Evolutionary conservation across 2,113 vertebrate genomes (phyloP).

Genomic region (Gymnogyps californianus): DNA sequence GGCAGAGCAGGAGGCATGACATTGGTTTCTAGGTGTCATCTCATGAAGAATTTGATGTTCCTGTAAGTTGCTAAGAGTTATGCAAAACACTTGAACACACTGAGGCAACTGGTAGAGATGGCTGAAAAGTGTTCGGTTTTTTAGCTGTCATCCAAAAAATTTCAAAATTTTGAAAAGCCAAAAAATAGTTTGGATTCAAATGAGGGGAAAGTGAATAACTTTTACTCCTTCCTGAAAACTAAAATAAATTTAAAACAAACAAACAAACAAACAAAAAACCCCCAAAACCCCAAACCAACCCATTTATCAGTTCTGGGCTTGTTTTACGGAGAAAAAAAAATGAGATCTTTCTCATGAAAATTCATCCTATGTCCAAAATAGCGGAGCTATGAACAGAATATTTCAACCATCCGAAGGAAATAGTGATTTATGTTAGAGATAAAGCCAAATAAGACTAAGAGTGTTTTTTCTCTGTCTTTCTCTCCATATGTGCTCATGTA

Average conservation of each 20-base stretch:
- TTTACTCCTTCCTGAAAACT: background rate
- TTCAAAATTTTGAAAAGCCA: background rate
- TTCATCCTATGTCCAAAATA: background rate
- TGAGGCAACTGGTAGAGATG: background rate
- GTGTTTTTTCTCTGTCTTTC: background rate
- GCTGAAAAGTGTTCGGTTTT: background rate
- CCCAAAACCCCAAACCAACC: background rate
- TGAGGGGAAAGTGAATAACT: background rate
- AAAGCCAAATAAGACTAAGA: background rate
- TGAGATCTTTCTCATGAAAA: background rate
- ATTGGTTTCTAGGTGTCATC: background rate
- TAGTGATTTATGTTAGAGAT: background rate
- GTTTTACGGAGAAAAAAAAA: background rate
- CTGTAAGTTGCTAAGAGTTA: background rate
- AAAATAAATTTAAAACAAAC: background rate
- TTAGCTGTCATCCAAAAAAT: background rate
- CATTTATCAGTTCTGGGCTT: background rate
- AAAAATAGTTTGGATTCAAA: background rate
- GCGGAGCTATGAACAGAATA: background rate
- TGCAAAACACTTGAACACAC: background rate
- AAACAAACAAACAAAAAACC: background rate
- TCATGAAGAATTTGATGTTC: background rate
- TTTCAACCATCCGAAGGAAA: background rate
- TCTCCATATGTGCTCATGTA: background rate
- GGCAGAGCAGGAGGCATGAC: background rate